These are phyloP conservation scores for Pseudobourletiella spinata DNA, from an alignment of 1,140 invertebrate species.

Conservation along the genomic window DNA sequence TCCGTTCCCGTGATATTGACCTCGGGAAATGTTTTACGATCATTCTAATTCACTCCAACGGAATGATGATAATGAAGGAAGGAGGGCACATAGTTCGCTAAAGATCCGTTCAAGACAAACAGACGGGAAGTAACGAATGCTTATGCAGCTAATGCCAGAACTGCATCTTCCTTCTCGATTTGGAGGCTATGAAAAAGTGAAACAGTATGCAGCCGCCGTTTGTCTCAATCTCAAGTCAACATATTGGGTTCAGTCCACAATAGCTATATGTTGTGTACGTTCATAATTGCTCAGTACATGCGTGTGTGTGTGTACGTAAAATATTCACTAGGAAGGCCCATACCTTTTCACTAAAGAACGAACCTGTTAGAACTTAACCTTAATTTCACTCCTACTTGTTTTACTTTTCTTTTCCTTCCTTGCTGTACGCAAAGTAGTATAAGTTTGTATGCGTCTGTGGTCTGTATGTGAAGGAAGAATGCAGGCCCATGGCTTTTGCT, in stretches of 20 bases:
- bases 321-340: not conserved
- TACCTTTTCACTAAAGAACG: not conserved
- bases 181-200: not conserved
- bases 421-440: not conserved
- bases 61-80: too few species aligned
- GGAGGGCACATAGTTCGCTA: too few species aligned
- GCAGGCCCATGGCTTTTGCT: not conserved
- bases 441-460: not conserved
- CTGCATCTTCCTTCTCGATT: too few species aligned
- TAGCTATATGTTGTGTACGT: not conserved
- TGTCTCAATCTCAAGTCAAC: not conserved
- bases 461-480: not conserved
- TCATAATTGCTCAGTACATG: not conserved
- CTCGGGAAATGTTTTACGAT: too few species aligned
- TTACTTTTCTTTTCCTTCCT: not conserved
- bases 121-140: too few species aligned
- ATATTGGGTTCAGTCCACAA: not conserved
- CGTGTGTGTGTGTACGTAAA: not conserved
- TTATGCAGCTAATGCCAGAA: too few species aligned
- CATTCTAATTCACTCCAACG: too few species aligned
- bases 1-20: too few species aligned
- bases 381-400: not conserved
- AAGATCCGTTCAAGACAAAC: too few species aligned
- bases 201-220: too few species aligned
- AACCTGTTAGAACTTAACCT: not conserved